Evolutionary conservation across 2,888 invertebrate species (phyloP).

Genomic region (Fissipunctia ypsillon): DNA sequence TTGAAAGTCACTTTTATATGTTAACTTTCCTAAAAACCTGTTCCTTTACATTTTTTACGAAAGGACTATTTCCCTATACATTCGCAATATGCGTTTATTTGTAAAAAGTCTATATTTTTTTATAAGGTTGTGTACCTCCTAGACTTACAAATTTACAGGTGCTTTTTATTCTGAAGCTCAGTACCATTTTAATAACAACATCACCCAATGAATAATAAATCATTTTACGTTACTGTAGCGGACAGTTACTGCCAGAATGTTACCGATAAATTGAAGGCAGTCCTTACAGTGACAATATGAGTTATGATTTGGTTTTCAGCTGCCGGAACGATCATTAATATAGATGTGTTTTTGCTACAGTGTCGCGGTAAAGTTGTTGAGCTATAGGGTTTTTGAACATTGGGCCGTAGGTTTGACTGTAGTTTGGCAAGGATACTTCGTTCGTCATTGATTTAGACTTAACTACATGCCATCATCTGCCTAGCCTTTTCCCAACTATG

Average conservation of each 20-base stretch:
- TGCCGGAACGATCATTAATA: not conserved
- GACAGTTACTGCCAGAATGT: constrained; percentile 16
- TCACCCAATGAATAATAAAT: constrained; percentile 28
- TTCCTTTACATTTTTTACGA: not conserved
- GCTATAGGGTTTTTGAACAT: not conserved
- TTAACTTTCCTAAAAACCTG: not conserved
- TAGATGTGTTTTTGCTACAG: not conserved
- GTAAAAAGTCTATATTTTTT: too few species aligned
- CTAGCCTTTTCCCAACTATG: not conserved
- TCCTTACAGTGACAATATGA: constrained; percentile 28
- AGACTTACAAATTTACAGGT: not conserved
- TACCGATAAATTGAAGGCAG: constrained; percentile 38
- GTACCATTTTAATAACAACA: constrained; percentile 8
- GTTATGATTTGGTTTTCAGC: constrained; percentile 35
- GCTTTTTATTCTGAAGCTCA: not conserved
- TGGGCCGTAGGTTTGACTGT: not conserved
- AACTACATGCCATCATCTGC: not conserved
- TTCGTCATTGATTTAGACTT: not conserved
- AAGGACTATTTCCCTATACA: not conserved
- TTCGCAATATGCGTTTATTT: too few species aligned
- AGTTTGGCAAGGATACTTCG: not conserved
- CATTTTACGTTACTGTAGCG: constrained; percentile 13
- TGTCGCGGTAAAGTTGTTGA: not conserved
- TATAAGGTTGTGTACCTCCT: not conserved
- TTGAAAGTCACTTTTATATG: not conserved